A percentile compares a stretch with the other conserved stretches of the same genome.
These are phyloP conservation scores for Silurus lanzhouensis DNA, from an alignment of 2,797 vertebrate genomes.

Conservation along the genomic window DNA sequence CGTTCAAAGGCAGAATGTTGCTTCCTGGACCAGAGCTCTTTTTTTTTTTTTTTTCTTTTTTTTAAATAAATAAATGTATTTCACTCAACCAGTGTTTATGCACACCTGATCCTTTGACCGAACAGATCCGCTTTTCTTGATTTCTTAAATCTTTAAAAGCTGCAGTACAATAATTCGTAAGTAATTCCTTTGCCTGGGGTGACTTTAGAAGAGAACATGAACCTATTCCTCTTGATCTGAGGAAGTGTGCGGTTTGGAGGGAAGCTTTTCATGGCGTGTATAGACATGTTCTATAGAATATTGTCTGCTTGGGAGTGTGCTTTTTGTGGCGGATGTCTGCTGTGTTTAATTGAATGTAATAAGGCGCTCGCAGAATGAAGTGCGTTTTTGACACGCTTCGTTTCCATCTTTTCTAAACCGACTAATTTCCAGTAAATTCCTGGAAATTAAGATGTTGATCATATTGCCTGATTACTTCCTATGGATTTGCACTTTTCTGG, in stretches of 20 bases:
- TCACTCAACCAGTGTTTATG: background rate
- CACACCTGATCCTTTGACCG: background rate
- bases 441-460: background rate
- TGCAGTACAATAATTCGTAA: constrained; percentile 6
- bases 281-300: constrained; percentile 53
- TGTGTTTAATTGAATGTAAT: constrained; percentile 2
- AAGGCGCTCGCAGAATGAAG: background rate
- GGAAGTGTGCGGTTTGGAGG: constrained; percentile 34
- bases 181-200: constrained; percentile 45
- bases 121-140: background rate
- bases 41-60: too few species aligned
- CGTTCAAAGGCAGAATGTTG: background rate
- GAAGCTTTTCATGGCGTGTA: constrained; percentile 42
- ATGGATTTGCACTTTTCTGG: background rate
- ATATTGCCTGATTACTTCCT: background rate
- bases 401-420: background rate
- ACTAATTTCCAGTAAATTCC: background rate
- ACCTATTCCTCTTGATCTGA: constrained; percentile 30
- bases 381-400: background rate
- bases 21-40: background rate
- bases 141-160: constrained; percentile 22
- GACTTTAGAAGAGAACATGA: constrained; percentile 20
- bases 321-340: constrained; percentile 14
- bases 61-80: too few species aligned
- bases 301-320: constrained; percentile 10